phyloP scores from a whole-genome alignment of 2,888 invertebrate species.

The Mythimna pallens region DNA sequence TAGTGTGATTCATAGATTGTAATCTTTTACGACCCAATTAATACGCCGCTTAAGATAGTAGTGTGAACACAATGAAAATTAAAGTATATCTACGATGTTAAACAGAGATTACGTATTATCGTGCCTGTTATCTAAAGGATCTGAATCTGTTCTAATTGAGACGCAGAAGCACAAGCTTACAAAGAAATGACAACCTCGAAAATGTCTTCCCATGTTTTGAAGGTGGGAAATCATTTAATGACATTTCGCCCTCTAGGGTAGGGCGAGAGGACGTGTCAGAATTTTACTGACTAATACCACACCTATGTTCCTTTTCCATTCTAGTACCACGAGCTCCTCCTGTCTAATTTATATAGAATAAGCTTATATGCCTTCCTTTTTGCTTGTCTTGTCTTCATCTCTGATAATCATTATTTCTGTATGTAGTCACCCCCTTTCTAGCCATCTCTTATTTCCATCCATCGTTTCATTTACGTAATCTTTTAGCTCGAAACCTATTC shows the following conservation, averaged over 20 bases:
- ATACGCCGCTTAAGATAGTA: constrained; percentile 25
- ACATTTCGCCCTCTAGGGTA: too few species aligned
- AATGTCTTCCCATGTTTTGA: too few species aligned
- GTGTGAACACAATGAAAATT: constrained; percentile 20
- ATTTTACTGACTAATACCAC: too few species aligned
- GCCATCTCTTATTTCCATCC: neutral
- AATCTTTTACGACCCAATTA: constrained; percentile 22
- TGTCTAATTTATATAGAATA: neutral
- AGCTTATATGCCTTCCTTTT: neutral
- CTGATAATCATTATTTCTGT: neutral
- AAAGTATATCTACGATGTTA: constrained; percentile 7
- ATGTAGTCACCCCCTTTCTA: neutral
- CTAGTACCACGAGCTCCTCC: neutral
- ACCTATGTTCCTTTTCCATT: too few species aligned
- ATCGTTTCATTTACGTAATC: neutral
- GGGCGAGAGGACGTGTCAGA: too few species aligned
- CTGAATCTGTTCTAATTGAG: neutral
- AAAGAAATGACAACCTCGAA: neutral
- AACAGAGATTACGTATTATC: constrained; percentile 20
- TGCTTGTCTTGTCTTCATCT: neutral
- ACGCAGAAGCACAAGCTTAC: neutral
- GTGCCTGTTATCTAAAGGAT: constrained; percentile 1
- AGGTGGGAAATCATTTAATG: too few species aligned
- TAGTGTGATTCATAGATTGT: constrained; percentile 33
- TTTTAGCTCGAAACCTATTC: neutral